A percentile compares a stretch with the other conserved stretches of the same genome.
phyloP scores from a whole-genome alignment of 1,140 invertebrate species.

The Drosophila arizonae region DNA sequence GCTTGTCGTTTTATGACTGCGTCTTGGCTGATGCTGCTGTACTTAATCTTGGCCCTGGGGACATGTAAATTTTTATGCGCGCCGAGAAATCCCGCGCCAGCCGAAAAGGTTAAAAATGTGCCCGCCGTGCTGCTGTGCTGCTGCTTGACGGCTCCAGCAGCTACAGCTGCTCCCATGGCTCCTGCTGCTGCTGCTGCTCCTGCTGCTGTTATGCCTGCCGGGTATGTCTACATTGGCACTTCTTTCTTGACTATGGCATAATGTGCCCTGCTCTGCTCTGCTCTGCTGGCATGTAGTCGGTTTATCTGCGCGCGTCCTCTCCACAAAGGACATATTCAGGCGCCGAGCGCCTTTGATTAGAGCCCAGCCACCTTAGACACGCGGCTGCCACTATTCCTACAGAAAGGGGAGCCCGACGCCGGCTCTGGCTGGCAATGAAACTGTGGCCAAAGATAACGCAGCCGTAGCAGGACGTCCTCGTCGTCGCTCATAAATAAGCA shows the following conservation, averaged over 20 bases:
- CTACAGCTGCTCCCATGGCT: background rate
- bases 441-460: slow-evolving; percentile 75
- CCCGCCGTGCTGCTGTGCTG: slow-evolving; percentile 14
- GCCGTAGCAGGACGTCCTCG: slow-evolving; percentile 60
- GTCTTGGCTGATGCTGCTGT: slow-evolving; percentile 55
- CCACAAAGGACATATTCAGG: slow-evolving; percentile 82
- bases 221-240: slow-evolving; percentile 77
- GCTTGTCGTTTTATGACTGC: slow-evolving; percentile 40
- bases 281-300: slow-evolving; percentile 24
- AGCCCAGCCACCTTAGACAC: slow-evolving; percentile 66
- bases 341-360: slow-evolving; percentile 77
- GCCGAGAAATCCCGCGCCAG: slow-evolving; percentile 27
- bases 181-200: background rate
- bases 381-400: slow-evolving; percentile 57
- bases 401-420: slow-evolving; percentile 9
- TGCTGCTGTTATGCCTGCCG: slow-evolving; percentile 49
- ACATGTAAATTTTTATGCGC: slow-evolving; percentile 82
- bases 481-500: slow-evolving; percentile 80
- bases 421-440: slow-evolving; percentile 69
- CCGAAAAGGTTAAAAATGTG: slow-evolving; percentile 47
- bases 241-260: slow-evolving; percentile 52
- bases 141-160: slow-evolving; percentile 4
- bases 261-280: slow-evolving; percentile 37
- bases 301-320: slow-evolving; percentile 64
- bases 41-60: slow-evolving; percentile 81